These are phyloP conservation scores for Pelagia noctiluca DNA, from an alignment of 30 jellyfish, hydroid and myxozoan genomes.

Conservation along the genomic window DNA sequence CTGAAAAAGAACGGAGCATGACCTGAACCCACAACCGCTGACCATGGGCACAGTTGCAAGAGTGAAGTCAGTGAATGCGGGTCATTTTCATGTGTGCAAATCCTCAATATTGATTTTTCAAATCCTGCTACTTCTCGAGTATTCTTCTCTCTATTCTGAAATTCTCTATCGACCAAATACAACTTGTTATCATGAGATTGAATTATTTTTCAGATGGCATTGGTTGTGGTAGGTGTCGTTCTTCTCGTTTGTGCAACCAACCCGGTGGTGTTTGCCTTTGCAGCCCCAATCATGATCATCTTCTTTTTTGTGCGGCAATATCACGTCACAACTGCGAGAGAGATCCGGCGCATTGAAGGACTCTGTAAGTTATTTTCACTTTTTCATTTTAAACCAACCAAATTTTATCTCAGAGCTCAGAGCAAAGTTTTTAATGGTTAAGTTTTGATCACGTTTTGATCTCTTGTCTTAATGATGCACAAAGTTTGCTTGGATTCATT, in stretches of 20 bases:
- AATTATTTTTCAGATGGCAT: conserved; percentile 51
- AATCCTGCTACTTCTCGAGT: too few relatives aligned
- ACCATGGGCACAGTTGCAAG: too few relatives aligned
- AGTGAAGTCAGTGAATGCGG: too few relatives aligned
- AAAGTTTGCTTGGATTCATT: too few relatives aligned
- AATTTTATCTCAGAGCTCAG: too few relatives aligned
- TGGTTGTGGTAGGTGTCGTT: conserved; percentile 78
- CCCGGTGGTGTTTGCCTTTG: conserved; percentile 79
- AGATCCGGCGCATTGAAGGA: conserved; percentile 88
- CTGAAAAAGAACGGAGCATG: too few relatives aligned
- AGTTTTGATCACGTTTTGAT: too few relatives aligned
- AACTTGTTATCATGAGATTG: not conserved
- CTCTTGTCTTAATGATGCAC: not conserved
- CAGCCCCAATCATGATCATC: conserved; percentile 72
- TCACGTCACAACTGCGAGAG: conserved; percentile 92
- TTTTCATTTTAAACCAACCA: too few relatives aligned
- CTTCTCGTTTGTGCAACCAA: conserved; percentile 75
- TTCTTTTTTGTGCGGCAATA: conserved; percentile 72
- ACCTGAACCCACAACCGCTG: too few relatives aligned
- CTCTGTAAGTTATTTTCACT: conserved; percentile 48
- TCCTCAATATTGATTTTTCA: too few relatives aligned
- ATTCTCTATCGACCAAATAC: not conserved
- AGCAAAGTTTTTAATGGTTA: too few relatives aligned
- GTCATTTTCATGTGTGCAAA: too few relatives aligned
- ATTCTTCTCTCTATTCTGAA: not conserved